Evolutionary conservation across 2,888 invertebrate genomes (phyloP).

Genomic region (Ariolimax columbianus): DNA sequence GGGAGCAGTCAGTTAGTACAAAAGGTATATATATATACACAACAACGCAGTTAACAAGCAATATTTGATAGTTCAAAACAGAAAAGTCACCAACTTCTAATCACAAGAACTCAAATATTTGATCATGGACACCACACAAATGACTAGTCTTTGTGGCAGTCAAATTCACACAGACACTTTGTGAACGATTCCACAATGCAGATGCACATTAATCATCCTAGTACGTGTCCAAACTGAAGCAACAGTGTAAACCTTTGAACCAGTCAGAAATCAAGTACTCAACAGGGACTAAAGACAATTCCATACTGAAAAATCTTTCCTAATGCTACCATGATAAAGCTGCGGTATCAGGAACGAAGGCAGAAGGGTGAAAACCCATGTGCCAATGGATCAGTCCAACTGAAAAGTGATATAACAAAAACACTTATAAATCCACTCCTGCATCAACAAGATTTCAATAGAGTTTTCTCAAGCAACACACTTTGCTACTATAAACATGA

Average conservation of each 20-base stretch:
- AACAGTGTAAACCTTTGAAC: not conserved
- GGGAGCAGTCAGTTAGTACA: not conserved
- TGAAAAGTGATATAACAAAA: not conserved
- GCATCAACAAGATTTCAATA: not conserved
- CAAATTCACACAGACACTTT: not conserved
- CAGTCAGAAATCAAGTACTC: not conserved
- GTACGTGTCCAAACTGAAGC: not conserved
- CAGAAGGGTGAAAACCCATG: not conserved
- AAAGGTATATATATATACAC: not conserved
- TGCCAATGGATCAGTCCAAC: not conserved
- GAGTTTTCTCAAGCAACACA: slow-evolving; percentile 14
- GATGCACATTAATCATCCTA: not conserved
- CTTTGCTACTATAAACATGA: not conserved
- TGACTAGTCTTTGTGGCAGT: not conserved
- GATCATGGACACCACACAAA: not conserved
- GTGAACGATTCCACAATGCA: not conserved
- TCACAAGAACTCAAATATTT: not conserved
- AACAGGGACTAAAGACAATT: not conserved
- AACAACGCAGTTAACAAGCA: not conserved
- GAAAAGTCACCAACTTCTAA: not conserved
- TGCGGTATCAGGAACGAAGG: not conserved
- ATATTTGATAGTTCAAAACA: not conserved
- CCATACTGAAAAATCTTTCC: not conserved
- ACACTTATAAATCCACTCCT: not conserved
- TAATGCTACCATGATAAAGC: not conserved